Evolutionary conservation across 2,113 vertebrate species (phyloP).

Genomic region (Castor canadensis): DNA sequence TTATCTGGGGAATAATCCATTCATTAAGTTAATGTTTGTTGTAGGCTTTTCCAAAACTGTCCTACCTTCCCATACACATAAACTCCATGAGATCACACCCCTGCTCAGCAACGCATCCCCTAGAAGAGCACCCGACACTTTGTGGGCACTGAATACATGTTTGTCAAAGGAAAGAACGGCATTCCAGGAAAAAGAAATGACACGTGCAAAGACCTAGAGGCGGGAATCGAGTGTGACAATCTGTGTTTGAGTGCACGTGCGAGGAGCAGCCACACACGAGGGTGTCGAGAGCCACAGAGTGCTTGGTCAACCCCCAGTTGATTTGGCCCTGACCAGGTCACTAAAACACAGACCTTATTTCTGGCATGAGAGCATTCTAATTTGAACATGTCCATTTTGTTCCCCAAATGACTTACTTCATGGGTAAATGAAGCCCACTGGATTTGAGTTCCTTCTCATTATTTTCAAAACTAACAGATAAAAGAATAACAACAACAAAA

Average conservation of each 20-base stretch:
- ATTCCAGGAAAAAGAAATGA: background rate
- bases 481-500: background rate
- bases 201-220: background rate
- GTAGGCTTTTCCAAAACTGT: background rate
- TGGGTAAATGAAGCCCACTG: background rate
- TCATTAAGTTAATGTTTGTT: background rate
- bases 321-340: background rate
- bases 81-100: background rate
- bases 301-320: background rate
- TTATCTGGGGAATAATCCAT: background rate
- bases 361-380: background rate
- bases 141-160: background rate
- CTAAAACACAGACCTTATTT: background rate
- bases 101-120: background rate
- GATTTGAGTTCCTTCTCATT: background rate
- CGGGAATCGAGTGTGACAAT: background rate
- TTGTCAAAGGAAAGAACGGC: background rate
- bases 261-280: rapidly evolving
- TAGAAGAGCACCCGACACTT: background rate
- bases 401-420: background rate
- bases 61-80: background rate
- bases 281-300: background rate
- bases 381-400: background rate
- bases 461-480: background rate
- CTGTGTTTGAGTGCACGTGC: background rate